Evolutionary conservation across 2,113 vertebrate species (phyloP), one percentile per base, ranked within the genome.

Genomic region (Nasalis larvatus): DNA sequence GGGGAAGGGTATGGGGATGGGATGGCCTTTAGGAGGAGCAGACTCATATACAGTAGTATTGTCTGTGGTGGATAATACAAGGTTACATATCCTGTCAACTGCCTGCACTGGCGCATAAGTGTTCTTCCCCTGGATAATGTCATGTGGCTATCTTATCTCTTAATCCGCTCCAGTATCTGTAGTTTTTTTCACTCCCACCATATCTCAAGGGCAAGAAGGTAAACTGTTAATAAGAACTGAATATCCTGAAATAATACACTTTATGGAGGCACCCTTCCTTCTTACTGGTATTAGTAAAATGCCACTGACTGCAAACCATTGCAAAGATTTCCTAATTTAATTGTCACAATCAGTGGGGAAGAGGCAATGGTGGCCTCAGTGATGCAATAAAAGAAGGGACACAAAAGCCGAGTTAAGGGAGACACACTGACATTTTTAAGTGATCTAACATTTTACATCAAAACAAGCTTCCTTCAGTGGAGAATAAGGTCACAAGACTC

Each of bases 51-150:
- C 23, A 17, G 74, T 30, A 76, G 23, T 45, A 13, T 7, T 2
- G 21, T 8, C 69, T 78, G 30, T 56, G 54, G 16, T 32, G 30
- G 40, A 54, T 63, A 32, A 40, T 13, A 63, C 45, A 94, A 63
- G 27, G 54, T 23, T 2, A 40, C 32, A 27, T 2, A 32, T 13
- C 17, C 74, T 12, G 54, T 27, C 30, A 56, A 63, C 81, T 3
- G 42, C 80, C 68, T 11, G 8, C 17, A 23, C 4, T 21, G 21
- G n/a, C 8, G 4, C 0, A 0, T 1, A 73, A 40, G 23, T 3
- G 6, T 18, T 54, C 8, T 14, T 81, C 45, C 40, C 32, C 37
- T 17, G 13, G 58, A 80, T 30, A 23, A 49, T 5, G 6, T 6
- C 78, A 52, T 1, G 13, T 40, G 23, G 32, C 1, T 30, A 37